Base-by-base conservation (phyloP, 2,113 vertebrate genomes). In the Sturnira hondurensis region DNA sequence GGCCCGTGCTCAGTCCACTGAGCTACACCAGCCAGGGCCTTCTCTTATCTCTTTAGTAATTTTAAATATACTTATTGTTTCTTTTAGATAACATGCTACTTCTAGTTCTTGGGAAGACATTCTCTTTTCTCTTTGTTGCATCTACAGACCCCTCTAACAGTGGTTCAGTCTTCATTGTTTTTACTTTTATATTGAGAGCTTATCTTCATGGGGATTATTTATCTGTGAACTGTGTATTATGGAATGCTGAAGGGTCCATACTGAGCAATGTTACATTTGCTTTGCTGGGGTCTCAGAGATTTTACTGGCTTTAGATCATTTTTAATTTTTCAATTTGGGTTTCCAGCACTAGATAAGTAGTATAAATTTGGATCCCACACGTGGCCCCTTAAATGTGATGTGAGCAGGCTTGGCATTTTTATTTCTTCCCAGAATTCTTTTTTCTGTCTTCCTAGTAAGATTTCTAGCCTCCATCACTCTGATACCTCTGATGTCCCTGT, bases 381-480 rank as follows among this genome's bases (percentile, higher is more conserved):
- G 8, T 56, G 50, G 41, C 36, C 31, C 47, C 50, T 77, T 85
- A 68, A 22, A 65, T n/a, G 41, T 43, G 38, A 4, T 86, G 0
- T n/a, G n/a, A n/a, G n/a, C 2, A 45, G 16, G 13, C 28, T 56
- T 43, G 43, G 36, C 63, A 9, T 89, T 89, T 89, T 67, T 52
- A 77, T 83, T 92, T 92, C 56, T 96, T 71, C 28, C 41, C 26
- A 76, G 65, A 67, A 56, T 93, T 65, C 9, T 71, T 87, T 95
- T 56, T 85, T 50, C 50, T 88, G 16, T 50, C 22, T 8, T 68
- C 38, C n/a, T 36, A 83, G 31, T 2, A 76, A 91, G 78, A 82
- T 43, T 90, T 52, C 38, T 19, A 31, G 26, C 52, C 28, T 7
- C 26, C 65, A 81, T 73, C 76, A 19, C 36, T 84, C 43, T 93